Conservation (phyloP, 1,140 invertebrate species). For the Drosophila littoralis region DNA sequence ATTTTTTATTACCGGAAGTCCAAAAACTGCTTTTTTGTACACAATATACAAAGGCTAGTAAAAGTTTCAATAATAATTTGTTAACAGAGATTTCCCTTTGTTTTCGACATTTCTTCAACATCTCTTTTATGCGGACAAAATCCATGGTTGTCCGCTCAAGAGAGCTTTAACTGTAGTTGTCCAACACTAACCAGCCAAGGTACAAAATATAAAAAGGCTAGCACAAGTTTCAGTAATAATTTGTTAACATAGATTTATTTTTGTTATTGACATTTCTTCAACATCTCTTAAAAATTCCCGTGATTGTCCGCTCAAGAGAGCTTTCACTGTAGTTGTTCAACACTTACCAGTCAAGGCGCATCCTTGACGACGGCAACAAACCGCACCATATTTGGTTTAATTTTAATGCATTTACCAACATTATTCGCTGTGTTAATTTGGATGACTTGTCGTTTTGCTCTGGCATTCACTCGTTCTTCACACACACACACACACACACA, state of each 20-base stretch:
- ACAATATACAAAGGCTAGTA: too few relatives aligned
- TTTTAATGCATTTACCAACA: constrained; percentile 36
- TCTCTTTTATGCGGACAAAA: too few relatives aligned
- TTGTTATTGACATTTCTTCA: too few relatives aligned
- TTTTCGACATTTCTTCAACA: too few relatives aligned
- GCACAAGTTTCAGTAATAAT: too few relatives aligned
- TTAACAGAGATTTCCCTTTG: too few relatives aligned
- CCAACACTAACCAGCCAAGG: not conserved
- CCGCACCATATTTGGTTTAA: not conserved
- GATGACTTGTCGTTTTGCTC: constrained; percentile 20
- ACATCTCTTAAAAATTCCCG: too few relatives aligned
- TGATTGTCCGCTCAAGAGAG: not conserved
- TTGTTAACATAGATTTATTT: too few relatives aligned
- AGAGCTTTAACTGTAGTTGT: not conserved
- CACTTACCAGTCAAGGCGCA: not conserved
- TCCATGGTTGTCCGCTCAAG: not conserved
- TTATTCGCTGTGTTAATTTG: constrained; percentile 21
- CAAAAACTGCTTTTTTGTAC: too few relatives aligned
- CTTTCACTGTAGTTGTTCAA: not conserved
- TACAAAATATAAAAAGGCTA: too few relatives aligned
- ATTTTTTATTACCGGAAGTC: too few relatives aligned
- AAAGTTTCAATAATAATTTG: too few relatives aligned
- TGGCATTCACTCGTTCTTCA: constrained; percentile 7
- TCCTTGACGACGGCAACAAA: not conserved
- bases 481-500: not conserved